These are phyloP conservation scores for Archilochus colubris DNA, from an alignment of 2,113 vertebrate genomes.

Conservation along the genomic window DNA sequence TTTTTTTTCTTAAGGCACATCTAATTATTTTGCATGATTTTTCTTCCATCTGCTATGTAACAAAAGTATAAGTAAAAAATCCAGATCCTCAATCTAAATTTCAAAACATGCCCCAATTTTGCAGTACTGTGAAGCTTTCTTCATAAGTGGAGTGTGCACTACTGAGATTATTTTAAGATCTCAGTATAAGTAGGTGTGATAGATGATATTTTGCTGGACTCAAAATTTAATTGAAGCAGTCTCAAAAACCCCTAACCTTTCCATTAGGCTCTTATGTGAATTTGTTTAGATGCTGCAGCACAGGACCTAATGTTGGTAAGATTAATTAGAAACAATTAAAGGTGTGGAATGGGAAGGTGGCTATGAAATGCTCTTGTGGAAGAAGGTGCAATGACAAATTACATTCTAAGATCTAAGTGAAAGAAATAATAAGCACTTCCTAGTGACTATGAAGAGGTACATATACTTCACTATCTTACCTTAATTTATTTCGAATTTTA, in stretches of 20 bases:
- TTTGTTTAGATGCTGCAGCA: not conserved
- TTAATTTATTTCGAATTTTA: slow-evolving; percentile 64
- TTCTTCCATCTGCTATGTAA: not conserved
- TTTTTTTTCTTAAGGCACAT: not conserved
- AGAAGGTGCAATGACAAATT: not conserved
- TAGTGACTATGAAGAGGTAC: not conserved
- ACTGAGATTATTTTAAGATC: not conserved
- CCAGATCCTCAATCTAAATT: not conserved
- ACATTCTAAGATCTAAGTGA: not conserved
- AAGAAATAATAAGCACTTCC: slow-evolving; percentile 10
- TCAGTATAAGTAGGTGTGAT: not conserved
- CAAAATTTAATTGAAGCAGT: not conserved
- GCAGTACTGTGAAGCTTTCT: not conserved
- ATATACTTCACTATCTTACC: not conserved
- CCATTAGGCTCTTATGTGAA: not conserved
- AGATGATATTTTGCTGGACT: not conserved
- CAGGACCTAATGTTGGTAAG: not conserved
- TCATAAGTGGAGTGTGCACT: not conserved
- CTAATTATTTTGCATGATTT: not conserved
- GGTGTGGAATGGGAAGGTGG: not conserved
- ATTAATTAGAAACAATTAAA: not conserved
- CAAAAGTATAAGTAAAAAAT: not conserved
- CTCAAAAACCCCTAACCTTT: not conserved
- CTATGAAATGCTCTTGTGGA: not conserved
- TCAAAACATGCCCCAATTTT: not conserved